phyloP scores from a whole-genome alignment of 2,797 vertebrate species.

The Glossophaga mutica region DNA sequence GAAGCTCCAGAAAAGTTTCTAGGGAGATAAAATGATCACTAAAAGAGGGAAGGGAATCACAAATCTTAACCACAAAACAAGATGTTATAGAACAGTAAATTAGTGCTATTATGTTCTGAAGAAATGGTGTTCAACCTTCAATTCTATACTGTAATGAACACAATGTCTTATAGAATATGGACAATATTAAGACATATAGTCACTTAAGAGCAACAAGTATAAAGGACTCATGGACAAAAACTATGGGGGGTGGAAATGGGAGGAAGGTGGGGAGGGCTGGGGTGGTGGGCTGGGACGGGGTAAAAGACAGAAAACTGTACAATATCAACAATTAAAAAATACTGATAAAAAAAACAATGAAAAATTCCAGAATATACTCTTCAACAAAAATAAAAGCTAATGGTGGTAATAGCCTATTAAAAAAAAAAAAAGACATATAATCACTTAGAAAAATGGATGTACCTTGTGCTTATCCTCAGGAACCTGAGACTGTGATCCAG shows the following conservation, averaged over 20 bases:
- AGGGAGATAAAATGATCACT: neutral
- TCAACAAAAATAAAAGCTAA: neutral
- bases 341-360: too few species aligned
- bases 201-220: too few species aligned
- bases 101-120: neutral
- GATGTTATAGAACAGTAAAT: neutral
- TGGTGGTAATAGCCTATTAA: neutral
- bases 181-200: neutral
- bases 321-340: too few species aligned
- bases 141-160: neutral
- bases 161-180: neutral
- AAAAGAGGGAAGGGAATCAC: neutral
- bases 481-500: neutral
- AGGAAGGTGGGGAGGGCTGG: too few species aligned
- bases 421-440: too few species aligned
- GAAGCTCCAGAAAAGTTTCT: neutral
- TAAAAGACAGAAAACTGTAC: too few species aligned
- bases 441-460: neutral
- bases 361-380: constrained; percentile 1
- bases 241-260: too few species aligned
- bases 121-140: neutral
- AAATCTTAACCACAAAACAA: neutral
- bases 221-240: too few species aligned
- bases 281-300: too few species aligned
- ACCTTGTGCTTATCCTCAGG: neutral